Evolutionary conservation across 2,113 vertebrate genomes (phyloP).

Genomic region (Orcinus orca): DNA sequence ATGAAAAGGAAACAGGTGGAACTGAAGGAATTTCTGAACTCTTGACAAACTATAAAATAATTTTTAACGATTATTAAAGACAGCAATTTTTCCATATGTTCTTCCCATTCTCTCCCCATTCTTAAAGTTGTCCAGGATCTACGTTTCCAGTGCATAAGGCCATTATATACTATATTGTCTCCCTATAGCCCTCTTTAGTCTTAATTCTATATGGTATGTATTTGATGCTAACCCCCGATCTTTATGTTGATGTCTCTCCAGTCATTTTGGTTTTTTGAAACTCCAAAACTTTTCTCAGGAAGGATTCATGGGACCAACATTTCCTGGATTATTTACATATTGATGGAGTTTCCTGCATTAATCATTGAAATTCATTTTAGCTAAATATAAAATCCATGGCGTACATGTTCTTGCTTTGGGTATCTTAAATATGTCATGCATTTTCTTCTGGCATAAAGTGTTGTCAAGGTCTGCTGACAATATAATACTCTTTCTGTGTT

Average conservation of each 20-base stretch:
- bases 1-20: not conserved
- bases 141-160: not conserved
- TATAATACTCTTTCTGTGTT: constrained; percentile 6
- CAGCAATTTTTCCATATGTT: not conserved
- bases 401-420: not conserved
- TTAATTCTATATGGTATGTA: not conserved
- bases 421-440: constrained; percentile 31
- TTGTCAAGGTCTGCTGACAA: not conserved
- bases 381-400: not conserved
- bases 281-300: constrained; percentile 13
- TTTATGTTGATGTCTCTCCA: not conserved
- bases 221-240: not conserved
- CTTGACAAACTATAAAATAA: constrained; percentile 10
- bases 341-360: not conserved
- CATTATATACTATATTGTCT: not conserved
- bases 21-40: constrained; percentile 19
- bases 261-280: not conserved
- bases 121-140: not conserved
- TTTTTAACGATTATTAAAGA: constrained; percentile 20
- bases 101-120: not conserved
- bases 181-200: not conserved
- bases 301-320: not conserved
- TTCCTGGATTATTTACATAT: not conserved
- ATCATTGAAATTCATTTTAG: constrained; percentile 33
- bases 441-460: constrained; percentile 48